phyloP scores from a whole-genome alignment of 2,888 invertebrate species.

The Tenthredo notha region DNA sequence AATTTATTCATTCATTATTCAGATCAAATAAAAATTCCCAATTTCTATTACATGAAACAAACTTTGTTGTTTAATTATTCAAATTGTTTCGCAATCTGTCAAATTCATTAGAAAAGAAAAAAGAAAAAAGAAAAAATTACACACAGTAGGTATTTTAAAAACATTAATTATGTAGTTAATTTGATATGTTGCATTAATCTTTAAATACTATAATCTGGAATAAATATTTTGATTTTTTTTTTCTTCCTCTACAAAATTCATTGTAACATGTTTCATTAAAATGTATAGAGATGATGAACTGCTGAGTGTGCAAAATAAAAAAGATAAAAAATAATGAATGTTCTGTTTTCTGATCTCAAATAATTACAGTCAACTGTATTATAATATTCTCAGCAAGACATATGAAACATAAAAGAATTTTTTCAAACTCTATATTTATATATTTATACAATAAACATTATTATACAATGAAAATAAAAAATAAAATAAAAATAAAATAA shows the following conservation, averaged over 20 bases:
- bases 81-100: constrained; percentile 59
- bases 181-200: constrained; percentile 34
- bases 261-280: not conserved
- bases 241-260: not conserved
- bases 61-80: not conserved
- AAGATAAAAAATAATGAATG: not conserved
- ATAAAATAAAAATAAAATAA: not conserved
- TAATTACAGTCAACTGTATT: not conserved
- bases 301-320: not conserved
- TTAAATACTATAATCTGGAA: constrained; percentile 10
- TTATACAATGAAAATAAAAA: constrained; percentile 17
- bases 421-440: constrained; percentile 28
- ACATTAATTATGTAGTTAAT: not conserved
- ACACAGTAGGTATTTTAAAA: not conserved
- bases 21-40: not conserved
- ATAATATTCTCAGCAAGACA: not conserved
- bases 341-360: not conserved
- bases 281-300: not conserved
- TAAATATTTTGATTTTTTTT: constrained; percentile 4
- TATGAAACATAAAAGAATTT: not conserved
- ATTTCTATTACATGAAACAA: not conserved
- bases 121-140: not conserved
- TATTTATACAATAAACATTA: constrained; percentile 38
- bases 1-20: not conserved
- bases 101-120: not conserved